Conservation (phyloP, 2,797 vertebrate genomes). For the Hypotaenidia philippensis region DNA sequence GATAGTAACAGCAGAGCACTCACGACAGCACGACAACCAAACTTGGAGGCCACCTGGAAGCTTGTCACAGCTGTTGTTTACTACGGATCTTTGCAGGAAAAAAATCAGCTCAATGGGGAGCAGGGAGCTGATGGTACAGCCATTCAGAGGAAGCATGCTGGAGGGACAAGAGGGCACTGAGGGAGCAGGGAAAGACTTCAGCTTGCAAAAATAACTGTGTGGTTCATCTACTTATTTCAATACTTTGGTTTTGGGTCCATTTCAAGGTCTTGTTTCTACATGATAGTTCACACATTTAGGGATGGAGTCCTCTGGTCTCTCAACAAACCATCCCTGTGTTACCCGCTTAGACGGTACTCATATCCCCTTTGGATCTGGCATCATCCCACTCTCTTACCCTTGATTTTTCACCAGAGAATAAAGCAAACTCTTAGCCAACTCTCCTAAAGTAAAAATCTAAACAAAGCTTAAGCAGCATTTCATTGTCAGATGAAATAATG, state of each 20-base stretch:
- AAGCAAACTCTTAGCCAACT: not conserved
- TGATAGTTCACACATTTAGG: not conserved
- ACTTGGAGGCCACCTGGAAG: slow-evolving; percentile 39
- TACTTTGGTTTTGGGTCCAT: not conserved
- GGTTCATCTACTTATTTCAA: not conserved
- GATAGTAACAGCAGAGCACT: slow-evolving; percentile 5
- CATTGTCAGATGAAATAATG: not conserved
- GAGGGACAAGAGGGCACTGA: not conserved
- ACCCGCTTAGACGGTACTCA: not conserved
- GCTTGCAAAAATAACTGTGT: not conserved
- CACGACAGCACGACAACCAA: rapidly evolving
- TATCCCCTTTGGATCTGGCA: not conserved
- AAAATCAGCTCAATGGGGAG: not conserved
- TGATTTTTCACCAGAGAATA: not conserved
- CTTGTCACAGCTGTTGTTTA: slow-evolving; percentile 47
- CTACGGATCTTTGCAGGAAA: not conserved
- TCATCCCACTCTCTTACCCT: not conserved
- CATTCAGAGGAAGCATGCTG: rapidly evolving
- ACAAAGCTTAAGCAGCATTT: not conserved
- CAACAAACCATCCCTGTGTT: not conserved
- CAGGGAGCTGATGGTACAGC: not conserved
- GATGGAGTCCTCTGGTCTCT: not conserved
- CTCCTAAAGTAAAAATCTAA: not conserved
- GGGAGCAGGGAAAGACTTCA: not conserved
- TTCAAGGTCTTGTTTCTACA: not conserved